These are phyloP conservation scores for Gonioctena quinquepunctata DNA, from an alignment of 1,140 invertebrate genomes.

Conservation along the genomic window DNA sequence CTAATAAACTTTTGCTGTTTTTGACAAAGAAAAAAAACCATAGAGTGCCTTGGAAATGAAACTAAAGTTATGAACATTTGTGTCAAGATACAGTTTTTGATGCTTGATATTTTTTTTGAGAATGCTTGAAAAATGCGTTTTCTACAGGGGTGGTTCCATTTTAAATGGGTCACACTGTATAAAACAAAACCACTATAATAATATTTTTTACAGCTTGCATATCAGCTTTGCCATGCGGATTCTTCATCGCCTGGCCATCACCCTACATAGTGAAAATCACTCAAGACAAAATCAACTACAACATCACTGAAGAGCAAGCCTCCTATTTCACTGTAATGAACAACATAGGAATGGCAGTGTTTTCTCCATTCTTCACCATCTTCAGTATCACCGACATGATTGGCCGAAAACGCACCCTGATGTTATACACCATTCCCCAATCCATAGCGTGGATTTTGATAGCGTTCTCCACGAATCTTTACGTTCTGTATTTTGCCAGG, in stretches of 20 bases:
- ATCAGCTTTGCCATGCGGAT: not conserved
- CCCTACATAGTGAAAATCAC: conserved; percentile 3
- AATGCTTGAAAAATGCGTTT: too few species aligned
- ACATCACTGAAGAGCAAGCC: conserved; percentile 20
- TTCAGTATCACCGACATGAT: conserved; percentile 35
- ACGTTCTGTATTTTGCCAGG: conserved; percentile 51
- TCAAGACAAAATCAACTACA: conserved; percentile 10
- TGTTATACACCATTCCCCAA: conserved; percentile 21
- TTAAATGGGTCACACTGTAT: too few species aligned
- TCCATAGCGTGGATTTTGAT: conserved; percentile 13
- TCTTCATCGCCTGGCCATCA: not conserved
- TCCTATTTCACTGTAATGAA: conserved; percentile 25
- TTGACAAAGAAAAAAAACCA: too few species aligned
- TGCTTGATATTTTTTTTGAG: too few species aligned
- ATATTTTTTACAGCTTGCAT: not conserved
- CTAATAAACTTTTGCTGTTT: too few species aligned
- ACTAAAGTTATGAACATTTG: too few species aligned
- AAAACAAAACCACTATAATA: too few species aligned
- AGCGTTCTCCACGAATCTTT: conserved; percentile 16
- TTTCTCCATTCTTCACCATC: not conserved
- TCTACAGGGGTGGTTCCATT: too few species aligned
- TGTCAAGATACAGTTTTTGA: too few species aligned
- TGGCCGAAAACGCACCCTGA: conserved; percentile 23
- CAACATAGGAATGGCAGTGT: conserved; percentile 3
- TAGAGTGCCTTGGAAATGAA: too few species aligned